Evolutionary conservation across 1,140 invertebrate genomes (phyloP).

Genomic region (Nylanderia fulva): DNA sequence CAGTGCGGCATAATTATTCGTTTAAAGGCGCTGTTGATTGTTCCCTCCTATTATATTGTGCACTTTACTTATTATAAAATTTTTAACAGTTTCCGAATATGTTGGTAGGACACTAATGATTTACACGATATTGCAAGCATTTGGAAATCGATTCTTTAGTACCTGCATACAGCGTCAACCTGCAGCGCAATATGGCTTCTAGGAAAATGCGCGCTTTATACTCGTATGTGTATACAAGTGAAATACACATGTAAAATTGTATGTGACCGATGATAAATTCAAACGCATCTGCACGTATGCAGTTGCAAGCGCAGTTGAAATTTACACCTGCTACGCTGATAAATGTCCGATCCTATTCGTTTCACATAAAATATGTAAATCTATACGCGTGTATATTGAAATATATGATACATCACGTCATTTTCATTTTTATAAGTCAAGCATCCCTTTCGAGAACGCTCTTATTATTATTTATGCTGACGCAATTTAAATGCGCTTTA

Average conservation of each 20-base stretch:
- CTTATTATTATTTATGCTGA: constrained; percentile 30
- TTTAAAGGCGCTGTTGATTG: background rate
- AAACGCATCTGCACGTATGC: constrained; percentile 20
- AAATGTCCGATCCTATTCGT: background rate
- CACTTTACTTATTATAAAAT: background rate
- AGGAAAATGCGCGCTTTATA: constrained; percentile 22
- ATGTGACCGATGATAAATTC: constrained; percentile 40
- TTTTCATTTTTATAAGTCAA: background rate
- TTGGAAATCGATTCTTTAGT: constrained; percentile 6
- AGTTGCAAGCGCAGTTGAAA: constrained; percentile 23
- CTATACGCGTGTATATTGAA: constrained; percentile 22
- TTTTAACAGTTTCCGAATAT: background rate
- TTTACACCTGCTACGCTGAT: constrained; percentile 36
- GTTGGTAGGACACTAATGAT: background rate
- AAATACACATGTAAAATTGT: background rate
- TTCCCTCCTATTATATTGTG: background rate
- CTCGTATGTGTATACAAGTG: background rate
- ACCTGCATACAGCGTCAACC: background rate
- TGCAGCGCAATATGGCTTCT: background rate
- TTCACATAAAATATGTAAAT: constrained; percentile 35
- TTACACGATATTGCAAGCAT: background rate
- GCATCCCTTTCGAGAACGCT: background rate
- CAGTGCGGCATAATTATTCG: background rate
- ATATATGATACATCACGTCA: background rate
- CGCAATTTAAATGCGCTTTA: constrained; percentile 4